Evolutionary conservation across 2,888 invertebrate species (phyloP), one percentile per base, ranked within the genome.

Genomic region (Eupithecia inturbata): DNA sequence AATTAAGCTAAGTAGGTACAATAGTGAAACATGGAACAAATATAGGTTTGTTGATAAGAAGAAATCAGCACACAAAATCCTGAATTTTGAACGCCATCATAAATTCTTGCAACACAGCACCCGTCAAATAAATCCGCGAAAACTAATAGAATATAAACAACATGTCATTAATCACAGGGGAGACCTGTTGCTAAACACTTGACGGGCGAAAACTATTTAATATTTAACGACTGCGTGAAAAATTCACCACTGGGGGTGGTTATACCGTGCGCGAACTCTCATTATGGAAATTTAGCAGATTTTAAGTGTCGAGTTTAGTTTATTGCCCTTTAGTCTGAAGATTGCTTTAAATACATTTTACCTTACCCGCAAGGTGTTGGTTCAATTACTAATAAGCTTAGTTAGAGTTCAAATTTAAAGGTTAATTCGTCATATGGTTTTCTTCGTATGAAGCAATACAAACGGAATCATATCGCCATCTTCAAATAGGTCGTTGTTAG

Each of bases 201-300:
- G 72, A 74, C 75, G 70, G 63, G 73, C 71, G 71, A 69, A 73
- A 80, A 80, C 80, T 79, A 80, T 79, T 79, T 77, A 76, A 79
- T 78, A 79, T 80, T 79, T 78, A 77, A 77, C 75, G 78, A 71
- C 74, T 75, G 71, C 78, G 78, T 77, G 77, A 80, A 80, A 80
- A 80, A 80, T 79, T 72, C 76, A 78, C 73, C 45, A 73, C 41
- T 71, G 53, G 36, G 36, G 63, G 49, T 67, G 75, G 64, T 70
- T 75, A 73, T 68, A 57, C 45, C 70, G 66, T 57, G 73, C 74
- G 74, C 73, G 72, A 76, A 73, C 63, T 68, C 71, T 69, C 64
- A 71, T 73, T 71, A 73, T n/a, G 41, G 66, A 45, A 68, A 72
- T 68, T 76, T 70, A 70, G 68, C 71, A 69, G 62, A 36, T 62